Conservation (phyloP, 1,140 invertebrate species). For the Cherax quadricarinatus region DNA sequence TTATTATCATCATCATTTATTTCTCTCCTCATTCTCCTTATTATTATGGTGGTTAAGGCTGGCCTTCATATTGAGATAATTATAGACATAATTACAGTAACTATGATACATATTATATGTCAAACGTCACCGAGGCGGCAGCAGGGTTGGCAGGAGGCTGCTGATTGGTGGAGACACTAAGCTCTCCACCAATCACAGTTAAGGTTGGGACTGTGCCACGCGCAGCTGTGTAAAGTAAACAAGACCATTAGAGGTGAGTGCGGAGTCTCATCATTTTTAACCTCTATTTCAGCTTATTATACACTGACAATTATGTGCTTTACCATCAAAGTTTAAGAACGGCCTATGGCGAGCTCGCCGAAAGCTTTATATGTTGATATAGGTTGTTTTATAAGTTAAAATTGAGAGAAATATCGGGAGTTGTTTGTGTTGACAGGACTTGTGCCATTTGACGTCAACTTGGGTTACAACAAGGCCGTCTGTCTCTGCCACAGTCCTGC, state of each 20-base stretch:
- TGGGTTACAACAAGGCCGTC: background rate
- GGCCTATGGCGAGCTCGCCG: background rate
- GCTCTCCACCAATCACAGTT: slow-evolving; percentile 23
- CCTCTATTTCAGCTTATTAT: background rate
- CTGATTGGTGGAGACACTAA: slow-evolving; percentile 22
- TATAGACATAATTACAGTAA: too few relatives aligned
- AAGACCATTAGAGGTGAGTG: background rate
- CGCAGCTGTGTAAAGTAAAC: slow-evolving; percentile 49
- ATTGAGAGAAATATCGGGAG: background rate
- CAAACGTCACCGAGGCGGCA: background rate
- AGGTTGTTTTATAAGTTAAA: background rate
- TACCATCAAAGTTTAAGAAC: background rate
- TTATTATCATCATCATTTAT: too few relatives aligned
- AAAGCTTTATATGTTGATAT: background rate
- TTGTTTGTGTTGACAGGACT: background rate
- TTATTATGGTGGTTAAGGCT: too few relatives aligned
- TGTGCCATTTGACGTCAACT: background rate
- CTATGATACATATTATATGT: background rate
- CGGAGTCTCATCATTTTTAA: background rate
- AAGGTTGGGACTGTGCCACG: slow-evolving; percentile 17
- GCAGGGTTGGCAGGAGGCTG: background rate
- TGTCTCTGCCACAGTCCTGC: background rate
- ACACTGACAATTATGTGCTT: background rate
- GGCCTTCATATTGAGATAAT: too few relatives aligned
- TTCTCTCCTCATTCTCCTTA: too few relatives aligned